phyloP scores from a whole-genome alignment of 2,888 invertebrate genomes.

The Amblyjoppa proteus region DNA sequence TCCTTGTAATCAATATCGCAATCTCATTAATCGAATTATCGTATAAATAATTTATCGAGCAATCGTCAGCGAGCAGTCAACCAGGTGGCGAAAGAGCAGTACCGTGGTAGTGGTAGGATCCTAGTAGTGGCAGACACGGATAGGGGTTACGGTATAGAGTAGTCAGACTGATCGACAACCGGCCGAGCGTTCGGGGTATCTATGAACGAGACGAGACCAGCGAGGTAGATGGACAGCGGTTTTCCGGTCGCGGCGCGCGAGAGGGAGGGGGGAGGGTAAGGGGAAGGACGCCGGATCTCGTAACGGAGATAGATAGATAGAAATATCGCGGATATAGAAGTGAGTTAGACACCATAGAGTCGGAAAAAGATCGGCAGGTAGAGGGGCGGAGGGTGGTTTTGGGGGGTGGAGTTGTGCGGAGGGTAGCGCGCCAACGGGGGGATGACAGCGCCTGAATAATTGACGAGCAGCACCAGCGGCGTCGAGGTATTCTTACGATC shows the following conservation, averaged over 20 bases:
- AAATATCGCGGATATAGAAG: constrained; percentile 9
- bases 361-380: background rate
- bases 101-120: background rate
- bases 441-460: constrained; percentile 82
- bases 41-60: constrained; percentile 56
- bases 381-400: background rate
- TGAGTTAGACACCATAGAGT: background rate
- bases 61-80: constrained; percentile 35
- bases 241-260: constrained; percentile 19
- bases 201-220: constrained; percentile 29
- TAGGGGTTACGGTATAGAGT: background rate
- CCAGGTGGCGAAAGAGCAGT: background rate
- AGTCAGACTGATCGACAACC: constrained; percentile 15
- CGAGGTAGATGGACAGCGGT: constrained; percentile 26
- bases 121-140: background rate
- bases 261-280: background rate
- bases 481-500: constrained; percentile 82
- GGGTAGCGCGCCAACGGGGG: constrained; percentile 71
- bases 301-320: constrained; percentile 17
- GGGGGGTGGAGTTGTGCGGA: background rate
- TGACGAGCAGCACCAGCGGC: constrained; percentile 72
- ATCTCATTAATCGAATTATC: constrained; percentile 54
- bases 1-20: constrained; percentile 18
- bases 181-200: constrained; percentile 21
- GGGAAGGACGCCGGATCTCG: background rate